Base-by-base conservation (phyloP, 2,797 vertebrate species). In the Stomatorhinus walkeri region DNA sequence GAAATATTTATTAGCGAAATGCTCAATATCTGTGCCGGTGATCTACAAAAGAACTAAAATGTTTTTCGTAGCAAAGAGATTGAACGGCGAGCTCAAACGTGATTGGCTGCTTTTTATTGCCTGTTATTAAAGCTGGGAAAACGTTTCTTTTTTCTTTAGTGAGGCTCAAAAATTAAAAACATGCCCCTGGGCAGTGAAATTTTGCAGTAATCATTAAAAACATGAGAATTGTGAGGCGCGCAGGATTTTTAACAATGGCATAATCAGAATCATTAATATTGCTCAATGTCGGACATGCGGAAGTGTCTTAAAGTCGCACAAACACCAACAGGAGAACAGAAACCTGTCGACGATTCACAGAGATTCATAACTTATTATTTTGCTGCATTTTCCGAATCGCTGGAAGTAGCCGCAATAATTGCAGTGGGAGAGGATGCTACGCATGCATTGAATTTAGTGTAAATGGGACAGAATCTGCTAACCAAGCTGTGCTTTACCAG, bases 261-360 rank as follows among this genome's bases (percentile, higher is more conserved):
- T 98, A 98, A 98, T 98, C 97, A 98, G 96, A 98, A 98, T 97
- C 96, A 98, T 98, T 98, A 95, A 97, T 98, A 98, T 96, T 96
- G 96, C 96, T 97, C 96, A 96, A 97, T 98, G 95, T 95, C 94
- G 95, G 95, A 94, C 95, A 95, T 96, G 96, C 95, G 16, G 94
- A 94, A 93, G 95, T 96, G 96, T 97, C 92, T 97, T 96, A 96
- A 97, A 97, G 96, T 95, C 95, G 95, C 96, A 97, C 51, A 8
- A 4, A 84, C 79, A 84, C n/a, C 79, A 28, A 49, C 49, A 28
- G 24, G 1, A 9, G 84, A 28, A 54, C 40, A 22, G 43, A 83
- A 83, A 43, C 79, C 79, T 48, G 43, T n/a, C 79, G 16, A 48
- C 4, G 8, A 83, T 2, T 12, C 8, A 76, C 14, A 14, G 14